Percentiles rank a stretch among this genome's conserved stretches.
Evolutionary conservation across 2,888 invertebrate genomes (phyloP).

Genomic region (Drosophila kambysellisi): DNA sequence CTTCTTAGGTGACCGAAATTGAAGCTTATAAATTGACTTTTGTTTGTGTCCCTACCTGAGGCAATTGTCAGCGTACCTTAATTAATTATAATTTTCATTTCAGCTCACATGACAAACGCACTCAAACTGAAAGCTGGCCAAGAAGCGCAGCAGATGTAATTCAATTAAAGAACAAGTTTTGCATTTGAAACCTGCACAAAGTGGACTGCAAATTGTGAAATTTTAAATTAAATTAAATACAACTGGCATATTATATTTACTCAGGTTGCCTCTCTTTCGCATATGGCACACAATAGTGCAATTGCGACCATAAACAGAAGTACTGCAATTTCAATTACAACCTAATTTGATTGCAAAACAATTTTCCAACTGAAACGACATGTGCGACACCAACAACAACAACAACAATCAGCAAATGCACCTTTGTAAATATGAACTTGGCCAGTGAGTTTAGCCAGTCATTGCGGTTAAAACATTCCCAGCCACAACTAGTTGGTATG

Average conservation of each 20-base stretch:
- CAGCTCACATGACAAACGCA: neutral
- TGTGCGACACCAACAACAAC: constrained; percentile 37
- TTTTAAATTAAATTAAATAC: constrained; percentile 40
- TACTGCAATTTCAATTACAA: constrained; percentile 67
- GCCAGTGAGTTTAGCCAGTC: constrained; percentile 59
- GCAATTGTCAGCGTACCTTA: neutral
- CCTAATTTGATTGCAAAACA: constrained; percentile 77
- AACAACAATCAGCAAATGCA: neutral
- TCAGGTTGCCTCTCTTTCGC: constrained; percentile 14
- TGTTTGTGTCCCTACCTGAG: neutral
- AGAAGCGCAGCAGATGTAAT: constrained; percentile 12
- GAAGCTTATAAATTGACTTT: neutral
- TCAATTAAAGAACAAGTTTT: constrained; percentile 20
- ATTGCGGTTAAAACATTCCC: constrained; percentile 51
- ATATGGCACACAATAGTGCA: constrained; percentile 14
- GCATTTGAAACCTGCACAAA: constrained; percentile 26
- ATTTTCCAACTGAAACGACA: constrained; percentile 67
- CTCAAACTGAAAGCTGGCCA: neutral
- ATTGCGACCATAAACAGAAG: constrained; percentile 40
- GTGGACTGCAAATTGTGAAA: constrained; percentile 20
- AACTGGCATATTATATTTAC: constrained; percentile 14
- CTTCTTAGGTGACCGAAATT: neutral
- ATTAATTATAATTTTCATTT: constrained; percentile 26
- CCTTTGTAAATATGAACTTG: constrained; percentile 31
- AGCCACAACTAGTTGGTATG: constrained; percentile 8